phyloP scores from a whole-genome alignment of 2,888 invertebrate species.

The Teleiodes luculella region DNA sequence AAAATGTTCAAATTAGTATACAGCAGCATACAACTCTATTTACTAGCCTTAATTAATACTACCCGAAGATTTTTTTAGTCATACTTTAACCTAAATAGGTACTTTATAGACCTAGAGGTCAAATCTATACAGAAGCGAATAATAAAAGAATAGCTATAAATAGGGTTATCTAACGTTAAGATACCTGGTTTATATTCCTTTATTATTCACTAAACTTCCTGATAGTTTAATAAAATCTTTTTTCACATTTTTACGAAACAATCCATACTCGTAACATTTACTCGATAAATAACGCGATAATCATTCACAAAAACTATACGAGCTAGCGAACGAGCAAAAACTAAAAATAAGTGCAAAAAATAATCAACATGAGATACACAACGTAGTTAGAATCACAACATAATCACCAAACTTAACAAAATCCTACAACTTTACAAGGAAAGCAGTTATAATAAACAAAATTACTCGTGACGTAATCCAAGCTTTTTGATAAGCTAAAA shows the following conservation, averaged over 20 bases:
- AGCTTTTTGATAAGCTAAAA: too few relatives aligned
- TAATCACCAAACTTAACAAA: conserved; percentile 68
- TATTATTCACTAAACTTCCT: too few relatives aligned
- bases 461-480: too few relatives aligned
- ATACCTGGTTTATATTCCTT: too few relatives aligned
- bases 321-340: conserved; percentile 50
- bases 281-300: conserved; percentile 23
- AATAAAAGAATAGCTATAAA: neutral
- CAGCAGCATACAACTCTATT: neutral
- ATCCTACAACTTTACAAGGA: conserved; percentile 18
- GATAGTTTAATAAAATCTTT: too few relatives aligned
- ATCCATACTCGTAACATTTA: neutral
- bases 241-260: too few relatives aligned
- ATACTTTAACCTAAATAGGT: neutral
- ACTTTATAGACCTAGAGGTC: neutral
- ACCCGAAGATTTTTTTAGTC: neutral
- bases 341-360: conserved; percentile 31
- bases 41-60: neutral
- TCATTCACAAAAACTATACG: conserved; percentile 36
- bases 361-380: conserved; percentile 48
- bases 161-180: too few relatives aligned
- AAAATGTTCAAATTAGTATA: neutral
- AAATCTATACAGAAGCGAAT: neutral
- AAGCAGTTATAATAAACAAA: conserved; percentile 10
- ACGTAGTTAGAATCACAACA: conserved; percentile 69